Base-by-base conservation (phyloP, 2,888 invertebrate genomes). In the Dynastes maya region DNA sequence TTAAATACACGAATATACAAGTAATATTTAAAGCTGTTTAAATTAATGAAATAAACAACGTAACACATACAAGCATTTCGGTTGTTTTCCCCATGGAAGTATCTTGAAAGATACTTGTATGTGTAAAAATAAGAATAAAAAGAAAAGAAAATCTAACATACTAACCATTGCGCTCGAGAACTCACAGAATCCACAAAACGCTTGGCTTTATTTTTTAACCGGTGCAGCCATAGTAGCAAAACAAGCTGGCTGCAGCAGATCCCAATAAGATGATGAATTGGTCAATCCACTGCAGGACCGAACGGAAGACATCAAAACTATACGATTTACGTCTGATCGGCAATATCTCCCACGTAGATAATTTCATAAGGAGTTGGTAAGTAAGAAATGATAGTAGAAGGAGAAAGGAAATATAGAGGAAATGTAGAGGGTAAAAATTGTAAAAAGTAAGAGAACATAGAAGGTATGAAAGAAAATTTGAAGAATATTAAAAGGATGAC, bases 181-280 rank as follows among this genome's bases (percentile, higher is more conserved):
- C 83, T 84, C 83, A 86, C 84, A 85, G 84, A 84, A 85, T 85
- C 85, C 85, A 85, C 83, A 85, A 84, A 82, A 84, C 84, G 85
- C 85, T 83, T 83, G 84, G 86, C 84, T 84, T 83, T 83, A 82
- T 83, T 81, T 82, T 80, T 79, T 83, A 84, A 83, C 83, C 83
- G 83, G 82, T 81, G 82, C 83, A 83, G 84, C 83, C 83, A 85
- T 85, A 84, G 84, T 85, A 85, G 84, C 84, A 85, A 32, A 83
- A 80, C 82, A 80, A 83, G 83, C 85, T 86, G 86, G 86, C 86
- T 86, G 87, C 86, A 87, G 87, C 86, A 85, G 86, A 86, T 86
- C 86, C 85, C 82, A 82, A 83, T 82, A 81, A 64, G 80, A 80
- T 80, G 81, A 82, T 82, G 81, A 82, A 82, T 83, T 83, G 83